Base-by-base conservation (phyloP, 1,140 invertebrate genomes). In the Asobara japonica region DNA sequence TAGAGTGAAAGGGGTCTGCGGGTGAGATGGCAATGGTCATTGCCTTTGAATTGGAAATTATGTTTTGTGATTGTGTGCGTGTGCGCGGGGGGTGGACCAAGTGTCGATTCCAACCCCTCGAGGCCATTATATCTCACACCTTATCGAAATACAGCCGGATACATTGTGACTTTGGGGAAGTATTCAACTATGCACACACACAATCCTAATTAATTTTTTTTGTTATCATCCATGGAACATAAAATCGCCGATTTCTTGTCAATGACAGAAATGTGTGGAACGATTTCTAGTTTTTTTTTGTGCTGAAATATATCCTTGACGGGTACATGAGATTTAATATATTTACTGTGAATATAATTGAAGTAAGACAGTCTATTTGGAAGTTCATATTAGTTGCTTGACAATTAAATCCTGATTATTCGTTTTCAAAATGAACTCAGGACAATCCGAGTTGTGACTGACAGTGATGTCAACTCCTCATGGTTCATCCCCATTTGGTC, bases 381-480 rank as follows among this genome's bases (percentile, higher is more conserved):
- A n/a, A n/a, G n/a, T n/a, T n/a, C n/a, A n/a, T n/a, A n/a, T n/a
- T n/a, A n/a, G n/a, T n/a, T 45, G n/a, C 3, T 45, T 13, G 18
- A 2, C 18, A 45, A 45, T 45, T n/a, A 13, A 45, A 45, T 18
- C 3, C 77, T 87, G 84, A 87, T 86, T 87, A 87, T 87, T 87
- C 86, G 86, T 86, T 80, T 79, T n/a, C 75, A 77, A 77, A 78
- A 69, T 66, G 64, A 79, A 77, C 80, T 77, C 74, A 76, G 78
- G 80, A 80, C 76, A 80, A 85, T 87, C 84, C 82, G 86, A 85
- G 85, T 86, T 88, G 86, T 85, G 82, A 88, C 84, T 88, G 86
- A 88, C 86, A 88, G 84, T 88, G 85, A 88, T 83, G 85, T 85
- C 84, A 84, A 86, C 83, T 85, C 78, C 75, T 76, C 75, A 71